These are phyloP conservation scores for Phenganax stokvisi DNA, from an alignment of 92 coral and sea anemone genomes.

Conservation along the genomic window DNA sequence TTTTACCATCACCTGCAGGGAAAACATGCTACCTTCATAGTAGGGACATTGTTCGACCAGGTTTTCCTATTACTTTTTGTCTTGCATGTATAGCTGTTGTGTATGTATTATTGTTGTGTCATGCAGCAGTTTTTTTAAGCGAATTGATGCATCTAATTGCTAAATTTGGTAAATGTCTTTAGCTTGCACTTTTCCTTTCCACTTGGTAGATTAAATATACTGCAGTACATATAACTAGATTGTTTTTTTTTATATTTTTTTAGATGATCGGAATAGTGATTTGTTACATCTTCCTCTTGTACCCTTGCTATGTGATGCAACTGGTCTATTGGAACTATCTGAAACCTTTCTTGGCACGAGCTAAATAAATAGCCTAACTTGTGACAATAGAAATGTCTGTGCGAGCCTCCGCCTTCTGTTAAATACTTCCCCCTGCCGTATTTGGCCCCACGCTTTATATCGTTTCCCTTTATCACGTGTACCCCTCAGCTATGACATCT, in stretches of 20 bases:
- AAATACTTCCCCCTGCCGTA: too few species aligned
- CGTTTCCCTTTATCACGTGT: too few species aligned
- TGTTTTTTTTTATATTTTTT: not conserved
- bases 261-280: constrained; percentile 3
- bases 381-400: too few species aligned
- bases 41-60: constrained; percentile 44
- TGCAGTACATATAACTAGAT: too few species aligned
- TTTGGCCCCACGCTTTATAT: too few species aligned
- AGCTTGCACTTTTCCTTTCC: too few species aligned
- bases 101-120: not conserved
- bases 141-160: too few species aligned
- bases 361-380: too few species aligned
- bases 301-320: not conserved
- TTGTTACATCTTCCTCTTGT: constrained; percentile 4
- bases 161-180: too few species aligned
- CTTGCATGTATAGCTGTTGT: not conserved
- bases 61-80: not conserved
- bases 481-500: not conserved
- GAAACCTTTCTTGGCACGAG: too few species aligned
- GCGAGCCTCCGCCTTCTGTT: too few species aligned
- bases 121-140: not conserved
- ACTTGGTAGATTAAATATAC: too few species aligned
- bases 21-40: constrained; percentile 27
- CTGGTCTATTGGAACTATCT: not conserved
- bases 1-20: constrained; percentile 22